These are phyloP conservation scores for Thaleichthys pacificus DNA, from an alignment of 2,797 vertebrate species.

Conservation along the genomic window DNA sequence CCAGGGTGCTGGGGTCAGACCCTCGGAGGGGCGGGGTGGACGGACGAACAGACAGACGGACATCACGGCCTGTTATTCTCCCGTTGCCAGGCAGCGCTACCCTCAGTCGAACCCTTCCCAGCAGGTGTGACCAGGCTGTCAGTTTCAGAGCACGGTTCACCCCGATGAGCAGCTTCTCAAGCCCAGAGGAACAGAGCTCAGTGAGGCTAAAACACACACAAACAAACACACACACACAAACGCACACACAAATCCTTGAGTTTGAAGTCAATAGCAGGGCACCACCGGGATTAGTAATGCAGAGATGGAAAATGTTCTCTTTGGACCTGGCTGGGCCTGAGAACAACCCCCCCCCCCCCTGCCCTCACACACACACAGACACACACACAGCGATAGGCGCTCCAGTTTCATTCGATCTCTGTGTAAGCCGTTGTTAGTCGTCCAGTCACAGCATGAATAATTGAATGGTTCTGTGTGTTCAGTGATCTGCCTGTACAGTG, in stretches of 20 bases:
- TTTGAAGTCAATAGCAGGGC: not conserved
- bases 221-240: not conserved
- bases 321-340: not conserved
- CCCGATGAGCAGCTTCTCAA: not conserved
- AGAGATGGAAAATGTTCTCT: constrained; percentile 10
- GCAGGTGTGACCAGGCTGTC: not conserved
- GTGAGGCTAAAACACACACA: not conserved
- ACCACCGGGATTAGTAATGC: constrained; percentile 1
- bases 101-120: not conserved
- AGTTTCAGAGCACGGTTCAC: not conserved
- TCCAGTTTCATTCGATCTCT: not conserved
- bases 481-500: constrained; percentile 14
- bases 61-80: not conserved
- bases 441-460: constrained; percentile 45
- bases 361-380: not conserved
- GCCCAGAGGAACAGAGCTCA: not conserved
- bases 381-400: not conserved
- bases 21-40: not conserved
- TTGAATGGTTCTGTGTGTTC: constrained; percentile 31
- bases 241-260: not conserved
- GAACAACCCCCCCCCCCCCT: not conserved
- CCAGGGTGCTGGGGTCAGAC: not conserved
- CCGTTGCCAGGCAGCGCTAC: not conserved
- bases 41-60: not conserved
- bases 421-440: constrained; percentile 24